phyloP scores from a whole-genome alignment of 2,113 vertebrate genomes.

The Psettodes erumei region DNA sequence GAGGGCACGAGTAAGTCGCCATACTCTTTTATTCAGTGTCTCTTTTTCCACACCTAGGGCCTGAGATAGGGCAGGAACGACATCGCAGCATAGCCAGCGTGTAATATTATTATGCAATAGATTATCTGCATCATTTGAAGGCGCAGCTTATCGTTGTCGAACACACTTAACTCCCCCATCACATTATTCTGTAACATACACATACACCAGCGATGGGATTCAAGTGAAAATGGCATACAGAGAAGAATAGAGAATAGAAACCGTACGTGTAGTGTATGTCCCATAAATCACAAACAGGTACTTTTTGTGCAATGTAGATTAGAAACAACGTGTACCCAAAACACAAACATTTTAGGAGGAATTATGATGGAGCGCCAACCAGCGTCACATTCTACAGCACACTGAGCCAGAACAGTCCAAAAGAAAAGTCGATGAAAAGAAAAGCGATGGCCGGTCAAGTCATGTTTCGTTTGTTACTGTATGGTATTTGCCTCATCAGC shows the following conservation, averaged over 20 bases:
- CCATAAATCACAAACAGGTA: neutral
- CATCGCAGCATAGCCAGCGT: conserved; percentile 1
- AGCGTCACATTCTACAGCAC: neutral
- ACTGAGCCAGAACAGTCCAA: neutral
- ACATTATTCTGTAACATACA: neutral
- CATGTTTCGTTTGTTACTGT: neutral
- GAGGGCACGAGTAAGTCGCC: conserved; percentile 92
- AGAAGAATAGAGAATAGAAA: conserved; percentile 2
- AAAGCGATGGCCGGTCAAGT: neutral
- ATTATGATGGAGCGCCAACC: neutral
- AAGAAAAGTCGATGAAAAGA: neutral
- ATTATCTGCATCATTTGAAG: neutral
- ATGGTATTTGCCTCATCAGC: neutral
- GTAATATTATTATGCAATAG: neutral
- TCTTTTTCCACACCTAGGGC: neutral
- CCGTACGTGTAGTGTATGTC: too few relatives aligned
- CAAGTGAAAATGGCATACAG: neutral
- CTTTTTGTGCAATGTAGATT: neutral
- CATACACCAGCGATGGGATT: neutral
- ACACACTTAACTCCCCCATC: neutral
- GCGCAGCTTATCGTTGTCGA: conserved; percentile 4
- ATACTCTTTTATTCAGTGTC: conserved; percentile 6
- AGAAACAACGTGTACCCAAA: neutral
- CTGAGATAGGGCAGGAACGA: conserved; percentile 1
- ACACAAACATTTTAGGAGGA: neutral